phyloP scores from a whole-genome alignment of 1,140 invertebrate genomes.

The Solenopsis fugax region DNA sequence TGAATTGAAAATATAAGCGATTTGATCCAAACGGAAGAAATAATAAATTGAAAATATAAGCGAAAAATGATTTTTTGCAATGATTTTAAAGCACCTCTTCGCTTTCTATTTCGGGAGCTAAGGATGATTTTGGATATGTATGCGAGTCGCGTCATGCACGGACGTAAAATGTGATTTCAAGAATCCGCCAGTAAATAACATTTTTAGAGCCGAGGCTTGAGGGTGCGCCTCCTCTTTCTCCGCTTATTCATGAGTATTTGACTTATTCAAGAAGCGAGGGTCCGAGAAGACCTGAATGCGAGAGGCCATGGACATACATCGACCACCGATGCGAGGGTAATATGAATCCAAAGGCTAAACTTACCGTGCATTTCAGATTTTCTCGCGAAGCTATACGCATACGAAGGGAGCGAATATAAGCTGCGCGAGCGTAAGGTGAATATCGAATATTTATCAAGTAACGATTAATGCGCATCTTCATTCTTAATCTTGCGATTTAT shows the following conservation, averaged over 20 bases:
- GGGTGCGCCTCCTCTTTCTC: constrained; percentile 67
- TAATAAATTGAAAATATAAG: background rate
- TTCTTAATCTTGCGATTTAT: constrained; percentile 46
- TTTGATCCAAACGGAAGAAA: background rate
- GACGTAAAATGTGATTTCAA: constrained; percentile 72
- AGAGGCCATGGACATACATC: constrained; percentile 74
- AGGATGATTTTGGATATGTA: constrained; percentile 31
- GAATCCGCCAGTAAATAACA: constrained; percentile 72
- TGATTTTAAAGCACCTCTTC: constrained; percentile 28
- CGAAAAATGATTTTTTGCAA: background rate
- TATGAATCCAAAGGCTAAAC: constrained; percentile 76
- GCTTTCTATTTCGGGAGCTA: background rate
- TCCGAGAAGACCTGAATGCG: constrained; percentile 73
- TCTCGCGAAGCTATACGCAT: constrained; percentile 41
- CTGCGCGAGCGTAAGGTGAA: background rate
- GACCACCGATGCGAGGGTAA: constrained; percentile 71
- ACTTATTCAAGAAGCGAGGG: constrained; percentile 83
- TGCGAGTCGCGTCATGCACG: constrained; percentile 24
- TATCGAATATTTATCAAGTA: constrained; percentile 54
- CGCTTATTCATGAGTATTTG: constrained; percentile 84
- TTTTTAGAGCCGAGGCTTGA: constrained; percentile 59
- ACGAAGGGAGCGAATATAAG: constrained; percentile 39
- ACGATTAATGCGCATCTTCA: constrained; percentile 44
- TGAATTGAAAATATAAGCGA: background rate
- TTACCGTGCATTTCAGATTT: constrained; percentile 70